phyloP scores from a whole-genome alignment of 2,797 vertebrate species.

The Tympanoctomys barrerae region DNA sequence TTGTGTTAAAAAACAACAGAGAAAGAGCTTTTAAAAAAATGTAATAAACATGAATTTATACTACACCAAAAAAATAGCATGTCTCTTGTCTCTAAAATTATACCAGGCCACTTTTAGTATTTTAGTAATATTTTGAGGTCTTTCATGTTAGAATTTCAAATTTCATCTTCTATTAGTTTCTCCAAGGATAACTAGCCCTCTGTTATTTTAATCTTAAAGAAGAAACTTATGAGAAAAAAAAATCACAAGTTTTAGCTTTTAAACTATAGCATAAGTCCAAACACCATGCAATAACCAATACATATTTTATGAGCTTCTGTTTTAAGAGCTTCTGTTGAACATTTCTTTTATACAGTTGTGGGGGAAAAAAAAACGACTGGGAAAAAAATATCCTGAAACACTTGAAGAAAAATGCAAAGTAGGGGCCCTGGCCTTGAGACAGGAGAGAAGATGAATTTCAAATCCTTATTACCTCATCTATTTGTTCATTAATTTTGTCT shows the following conservation, averaged over 20 bases:
- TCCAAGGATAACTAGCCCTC: not conserved
- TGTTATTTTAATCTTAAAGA: not conserved
- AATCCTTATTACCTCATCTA: constrained; percentile 92
- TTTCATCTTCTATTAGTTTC: constrained; percentile 24
- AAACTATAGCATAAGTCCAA: not conserved
- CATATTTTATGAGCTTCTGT: not conserved
- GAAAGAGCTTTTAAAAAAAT: not conserved
- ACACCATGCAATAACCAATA: not conserved
- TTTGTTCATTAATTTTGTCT: constrained; percentile 95
- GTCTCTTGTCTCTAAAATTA: constrained; percentile 21
- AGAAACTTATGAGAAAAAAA: not conserved
- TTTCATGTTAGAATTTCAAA: constrained; percentile 41
- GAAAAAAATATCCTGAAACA: not conserved
- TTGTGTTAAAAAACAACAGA: not conserved
- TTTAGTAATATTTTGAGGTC: constrained; percentile 41
- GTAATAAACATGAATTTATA: not conserved
- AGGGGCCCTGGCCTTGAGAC: not conserved
- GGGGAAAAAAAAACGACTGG: not conserved
- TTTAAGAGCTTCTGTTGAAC: not conserved
- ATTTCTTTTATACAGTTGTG: not conserved
- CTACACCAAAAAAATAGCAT: not conserved
- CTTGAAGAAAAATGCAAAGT: not conserved
- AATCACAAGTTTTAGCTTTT: not conserved
- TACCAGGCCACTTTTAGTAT: not conserved
- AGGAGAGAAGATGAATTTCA: not conserved